Percentiles rank a stretch among this genome's conserved stretches.
Conservation (phyloP, 2,113 vertebrate species). For the Bufo gargarizans region DNA sequence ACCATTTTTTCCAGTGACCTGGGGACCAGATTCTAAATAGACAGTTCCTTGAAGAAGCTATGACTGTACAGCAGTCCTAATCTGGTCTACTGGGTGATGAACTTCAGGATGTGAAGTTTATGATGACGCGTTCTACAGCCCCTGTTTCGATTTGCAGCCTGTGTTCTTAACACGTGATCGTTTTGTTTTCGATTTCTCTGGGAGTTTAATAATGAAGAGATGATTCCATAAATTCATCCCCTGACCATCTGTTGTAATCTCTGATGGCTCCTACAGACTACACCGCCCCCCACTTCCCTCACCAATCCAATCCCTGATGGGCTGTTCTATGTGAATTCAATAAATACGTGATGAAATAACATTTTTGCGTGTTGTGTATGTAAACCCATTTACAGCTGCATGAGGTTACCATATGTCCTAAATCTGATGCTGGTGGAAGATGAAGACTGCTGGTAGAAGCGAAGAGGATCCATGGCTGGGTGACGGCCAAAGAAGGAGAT, state of each 20-base stretch:
- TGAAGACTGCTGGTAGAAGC: not conserved
- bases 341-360: constrained; percentile 1
- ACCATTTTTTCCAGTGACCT: not conserved
- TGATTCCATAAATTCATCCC: constrained; percentile 14
- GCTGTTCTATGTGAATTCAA: constrained; percentile 11
- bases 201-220: constrained; percentile 15
- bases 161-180: not conserved
- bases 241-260: not conserved
- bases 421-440: not conserved
- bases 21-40: not conserved
- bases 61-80: no score
- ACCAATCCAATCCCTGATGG: not conserved
- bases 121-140: not conserved
- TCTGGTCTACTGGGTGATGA: not conserved
- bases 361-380: not conserved
- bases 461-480: not conserved
- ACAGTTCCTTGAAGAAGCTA: not conserved
- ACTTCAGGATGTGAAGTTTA: not conserved
- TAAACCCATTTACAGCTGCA: not conserved
- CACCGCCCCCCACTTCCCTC: not conserved
- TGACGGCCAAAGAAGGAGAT: not conserved
- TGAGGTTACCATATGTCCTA: not conserved
- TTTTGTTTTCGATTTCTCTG: not conserved
- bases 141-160: not conserved
- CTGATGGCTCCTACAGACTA: not conserved